Evolutionary conservation across 1,140 invertebrate species (phyloP), one percentile per base, ranked within the genome.

Genomic region (Probaryconus sp.): DNA sequence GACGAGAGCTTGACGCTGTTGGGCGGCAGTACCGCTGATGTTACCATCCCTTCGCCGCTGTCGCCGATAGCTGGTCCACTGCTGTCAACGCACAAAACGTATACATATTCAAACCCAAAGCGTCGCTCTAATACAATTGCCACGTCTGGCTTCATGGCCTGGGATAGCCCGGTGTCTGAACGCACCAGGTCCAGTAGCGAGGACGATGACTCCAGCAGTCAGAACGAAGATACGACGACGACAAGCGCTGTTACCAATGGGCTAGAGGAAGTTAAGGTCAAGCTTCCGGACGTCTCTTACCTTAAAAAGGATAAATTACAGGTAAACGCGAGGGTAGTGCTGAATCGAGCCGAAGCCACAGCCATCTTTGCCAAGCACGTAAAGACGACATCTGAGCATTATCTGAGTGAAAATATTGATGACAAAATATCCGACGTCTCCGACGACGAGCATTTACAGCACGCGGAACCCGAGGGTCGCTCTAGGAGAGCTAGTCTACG

Each of bases 401-500:
- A 65, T 2, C 64, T 72, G 0, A 21, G 37, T 56, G 64, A 77
- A 55, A 60, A 83, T 6, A 65, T 79, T 9, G 79, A 77, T 5
- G 85, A 88, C 26, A 87, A 86, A 42, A 53, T 78, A 1, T 87
- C 83, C 0, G 85, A 87, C 2, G 51, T 64, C 0, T 87, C 85
- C 2, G 87, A 88, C 43, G 85, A 87, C 16, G 87, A 87, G 33
- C 43, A 65, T 77, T 38, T 78, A 70, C 60, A 81, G 0, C 42
- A 79, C 14, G 63, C 77, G 5, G 83, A 84, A 6, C 69, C 81
- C 0, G 85, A 84, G 30, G 83, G 84, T 47, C 80, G 82, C n/a
- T 85, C 88, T 0, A 78, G 89, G 16, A 72, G 89, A 13, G 88
- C 89, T 0, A 89, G 88, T 30, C 65, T 88, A 2, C 80, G 89